Percentiles rank a stretch among this genome's conserved stretches.
These are phyloP conservation scores for Ectropis crepuscularia DNA, from an alignment of 2,888 invertebrate species.

Conservation along the genomic window DNA sequence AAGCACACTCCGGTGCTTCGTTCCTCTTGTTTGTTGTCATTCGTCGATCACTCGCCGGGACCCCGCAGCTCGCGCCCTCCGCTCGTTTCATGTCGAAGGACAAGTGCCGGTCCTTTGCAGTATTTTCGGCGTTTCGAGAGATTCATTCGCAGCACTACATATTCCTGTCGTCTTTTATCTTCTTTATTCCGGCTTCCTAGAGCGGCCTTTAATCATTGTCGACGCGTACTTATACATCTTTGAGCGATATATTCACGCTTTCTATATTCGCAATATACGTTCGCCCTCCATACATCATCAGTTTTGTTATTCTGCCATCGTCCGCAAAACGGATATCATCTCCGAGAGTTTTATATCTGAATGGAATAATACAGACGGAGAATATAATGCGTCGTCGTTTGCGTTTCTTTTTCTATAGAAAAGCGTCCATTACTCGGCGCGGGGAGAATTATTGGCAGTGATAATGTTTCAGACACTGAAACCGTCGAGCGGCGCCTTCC, in stretches of 20 bases:
- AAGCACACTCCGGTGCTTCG: conserved; percentile 58
- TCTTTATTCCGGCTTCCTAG: not conserved
- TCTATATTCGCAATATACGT: no score
- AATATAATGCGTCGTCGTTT: conserved; percentile 19
- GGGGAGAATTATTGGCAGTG: conserved; percentile 23
- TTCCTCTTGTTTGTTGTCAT: conserved; percentile 45
- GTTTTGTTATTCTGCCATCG: not conserved
- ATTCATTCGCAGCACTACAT: not conserved
- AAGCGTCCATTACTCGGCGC: conserved; percentile 7
- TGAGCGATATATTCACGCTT: no score
- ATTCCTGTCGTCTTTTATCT: not conserved
- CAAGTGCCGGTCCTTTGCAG: not conserved
- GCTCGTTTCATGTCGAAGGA: conserved; percentile 12
- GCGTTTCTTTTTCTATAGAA: conserved; percentile 15
- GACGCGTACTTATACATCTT: no score
- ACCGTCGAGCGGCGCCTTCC: conserved; percentile 12
- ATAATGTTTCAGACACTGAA: conserved; percentile 10
- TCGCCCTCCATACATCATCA: not conserved
- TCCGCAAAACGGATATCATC: conserved; percentile 7
- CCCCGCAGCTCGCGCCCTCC: conserved; percentile 3
- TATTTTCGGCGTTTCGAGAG: conserved; percentile 6
- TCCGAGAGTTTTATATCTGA: conserved; percentile 21
- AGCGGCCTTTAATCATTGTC: not conserved
- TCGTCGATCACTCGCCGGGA: conserved; percentile 9
- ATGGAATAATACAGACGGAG: conserved; percentile 26